Percentiles rank a stretch among this genome's conserved stretches.
phyloP scores from a whole-genome alignment of 2,113 vertebrate genomes.

The Crotophaga sulcirostris region DNA sequence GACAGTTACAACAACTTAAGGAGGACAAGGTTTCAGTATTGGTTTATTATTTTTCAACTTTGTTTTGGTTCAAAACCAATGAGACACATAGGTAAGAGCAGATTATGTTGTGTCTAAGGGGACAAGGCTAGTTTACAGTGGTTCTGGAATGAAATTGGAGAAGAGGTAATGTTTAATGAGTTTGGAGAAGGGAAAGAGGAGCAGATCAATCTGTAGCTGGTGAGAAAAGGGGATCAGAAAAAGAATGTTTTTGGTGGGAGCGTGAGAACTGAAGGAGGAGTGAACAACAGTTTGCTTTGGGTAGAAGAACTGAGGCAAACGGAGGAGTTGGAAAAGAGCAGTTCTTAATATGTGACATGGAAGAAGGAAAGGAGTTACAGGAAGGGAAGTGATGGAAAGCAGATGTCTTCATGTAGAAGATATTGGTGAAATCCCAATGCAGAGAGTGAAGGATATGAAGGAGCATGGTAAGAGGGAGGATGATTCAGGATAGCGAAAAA shows the following conservation, averaged over 20 bases:
- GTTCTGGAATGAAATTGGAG: neutral
- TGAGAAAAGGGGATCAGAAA: conserved; percentile 5
- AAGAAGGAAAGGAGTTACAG: neutral
- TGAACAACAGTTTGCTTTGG: conserved; percentile 4
- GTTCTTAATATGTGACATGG: neutral
- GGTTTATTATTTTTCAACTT: neutral
- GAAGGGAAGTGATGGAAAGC: neutral
- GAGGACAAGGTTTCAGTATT: neutral
- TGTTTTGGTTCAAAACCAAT: neutral
- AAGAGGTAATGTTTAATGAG: neutral
- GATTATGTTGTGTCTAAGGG: neutral
- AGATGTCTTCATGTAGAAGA: neutral
- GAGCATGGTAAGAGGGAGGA: neutral
- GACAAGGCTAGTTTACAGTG: neutral
- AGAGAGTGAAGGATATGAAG: neutral
- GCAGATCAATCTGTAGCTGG: neutral
- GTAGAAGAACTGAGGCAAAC: neutral
- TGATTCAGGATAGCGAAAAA: conserved; percentile 16
- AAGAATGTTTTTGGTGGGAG: neutral
- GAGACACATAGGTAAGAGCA: neutral
- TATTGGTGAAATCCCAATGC: neutral
- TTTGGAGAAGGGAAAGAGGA: neutral
- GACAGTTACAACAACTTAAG: neutral
- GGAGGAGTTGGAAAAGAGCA: conserved; percentile 7
- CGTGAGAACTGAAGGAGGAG: neutral